phyloP scores from a whole-genome alignment of 92 coral and sea anemone genomes.

The Bergia sp. region DNA sequence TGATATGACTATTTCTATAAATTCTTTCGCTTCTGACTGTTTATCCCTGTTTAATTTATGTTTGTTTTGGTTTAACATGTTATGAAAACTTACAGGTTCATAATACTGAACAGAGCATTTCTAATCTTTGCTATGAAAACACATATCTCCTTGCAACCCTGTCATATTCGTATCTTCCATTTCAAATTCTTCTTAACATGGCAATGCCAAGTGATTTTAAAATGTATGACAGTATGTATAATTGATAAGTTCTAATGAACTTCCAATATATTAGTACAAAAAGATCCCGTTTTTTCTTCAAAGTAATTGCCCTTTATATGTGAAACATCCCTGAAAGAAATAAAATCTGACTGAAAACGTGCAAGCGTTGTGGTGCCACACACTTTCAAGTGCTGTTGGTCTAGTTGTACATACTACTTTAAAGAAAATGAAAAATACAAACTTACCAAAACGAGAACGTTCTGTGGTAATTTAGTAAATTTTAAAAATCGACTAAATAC shows the following conservation, averaged over 20 bases:
- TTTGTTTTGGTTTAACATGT: background rate
- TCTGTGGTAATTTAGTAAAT: background rate
- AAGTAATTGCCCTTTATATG: background rate
- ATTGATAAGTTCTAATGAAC: background rate
- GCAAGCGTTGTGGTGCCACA: too few relatives aligned
- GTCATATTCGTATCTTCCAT: background rate
- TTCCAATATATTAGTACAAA: background rate
- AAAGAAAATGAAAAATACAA: too few relatives aligned
- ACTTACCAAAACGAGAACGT: background rate
- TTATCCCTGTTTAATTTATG: background rate
- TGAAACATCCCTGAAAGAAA: background rate
- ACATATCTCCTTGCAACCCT: background rate
- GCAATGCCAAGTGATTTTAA: background rate
- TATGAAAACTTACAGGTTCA: too few relatives aligned
- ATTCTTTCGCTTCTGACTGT: background rate
- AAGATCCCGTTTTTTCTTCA: background rate
- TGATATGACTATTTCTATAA: too few relatives aligned
- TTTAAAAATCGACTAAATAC: background rate
- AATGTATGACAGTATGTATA: too few relatives aligned
- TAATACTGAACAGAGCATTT: background rate
- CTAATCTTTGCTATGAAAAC: background rate
- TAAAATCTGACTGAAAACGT: background rate
- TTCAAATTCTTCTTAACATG: background rate
- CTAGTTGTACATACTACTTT: too few relatives aligned
- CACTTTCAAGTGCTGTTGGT: background rate